Conservation (phyloP, 2,888 invertebrate genomes). For the Cataglyphis altisquamis region DNA sequence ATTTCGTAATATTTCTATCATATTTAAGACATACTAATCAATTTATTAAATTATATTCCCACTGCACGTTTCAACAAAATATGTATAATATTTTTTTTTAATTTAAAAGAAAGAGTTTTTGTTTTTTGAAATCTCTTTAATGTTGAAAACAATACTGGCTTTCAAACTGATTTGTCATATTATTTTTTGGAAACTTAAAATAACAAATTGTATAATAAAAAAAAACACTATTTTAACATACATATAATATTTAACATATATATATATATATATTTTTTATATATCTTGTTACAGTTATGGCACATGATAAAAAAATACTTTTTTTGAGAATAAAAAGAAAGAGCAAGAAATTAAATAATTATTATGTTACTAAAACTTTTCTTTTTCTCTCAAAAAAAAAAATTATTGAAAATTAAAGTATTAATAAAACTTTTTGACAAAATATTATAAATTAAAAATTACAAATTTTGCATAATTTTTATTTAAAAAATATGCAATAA, state of each 20-base stretch:
- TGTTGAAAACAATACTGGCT: not conserved
- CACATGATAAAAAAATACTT: too few species aligned
- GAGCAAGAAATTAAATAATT: not conserved
- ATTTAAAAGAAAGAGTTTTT: not conserved
- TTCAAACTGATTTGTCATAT: not conserved
- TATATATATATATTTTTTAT: too few species aligned
- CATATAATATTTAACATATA: too few species aligned
- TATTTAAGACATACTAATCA: not conserved
- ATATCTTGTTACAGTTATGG: not conserved
- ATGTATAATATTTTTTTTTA: not conserved
- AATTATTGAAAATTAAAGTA: too few species aligned
- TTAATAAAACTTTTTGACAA: too few species aligned
- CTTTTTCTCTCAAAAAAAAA: too few species aligned
- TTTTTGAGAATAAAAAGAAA: not conserved
- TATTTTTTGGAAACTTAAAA: not conserved
- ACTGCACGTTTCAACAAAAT: not conserved
- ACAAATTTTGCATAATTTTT: too few species aligned
- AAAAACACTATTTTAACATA: not conserved
- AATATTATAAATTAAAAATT: too few species aligned
- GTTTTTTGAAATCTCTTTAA: not conserved
- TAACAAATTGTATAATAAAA: not conserved
- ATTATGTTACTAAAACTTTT: too few species aligned
- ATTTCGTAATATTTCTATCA: constrained; percentile 7
- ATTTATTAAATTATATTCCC: not conserved
- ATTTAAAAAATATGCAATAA: too few species aligned